These are phyloP conservation scores for Fregata magnificens DNA, from an alignment of 2,113 vertebrate species.

Conservation along the genomic window DNA sequence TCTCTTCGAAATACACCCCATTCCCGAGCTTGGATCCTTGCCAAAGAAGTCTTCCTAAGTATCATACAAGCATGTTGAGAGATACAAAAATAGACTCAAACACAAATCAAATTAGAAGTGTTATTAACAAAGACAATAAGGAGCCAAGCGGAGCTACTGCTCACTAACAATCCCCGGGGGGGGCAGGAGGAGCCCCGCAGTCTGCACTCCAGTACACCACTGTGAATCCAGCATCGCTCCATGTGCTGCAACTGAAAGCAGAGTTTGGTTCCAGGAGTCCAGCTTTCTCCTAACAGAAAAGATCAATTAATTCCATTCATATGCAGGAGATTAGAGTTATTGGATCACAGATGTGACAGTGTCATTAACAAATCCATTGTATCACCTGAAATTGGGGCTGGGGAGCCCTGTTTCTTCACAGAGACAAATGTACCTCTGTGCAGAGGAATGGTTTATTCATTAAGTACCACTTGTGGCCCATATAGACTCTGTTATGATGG, in stretches of 20 bases:
- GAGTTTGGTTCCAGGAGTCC: neutral
- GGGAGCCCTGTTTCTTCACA: neutral
- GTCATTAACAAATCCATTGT: neutral
- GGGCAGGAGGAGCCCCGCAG: neutral
- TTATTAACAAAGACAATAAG: neutral
- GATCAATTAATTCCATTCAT: neutral
- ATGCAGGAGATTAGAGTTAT: neutral
- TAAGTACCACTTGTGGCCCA: neutral
- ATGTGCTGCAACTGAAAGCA: neutral
- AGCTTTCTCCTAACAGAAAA: neutral
- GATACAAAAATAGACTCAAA: neutral
- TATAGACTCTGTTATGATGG: neutral
- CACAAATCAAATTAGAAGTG: conserved; percentile 12
- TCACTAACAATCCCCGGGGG: neutral
- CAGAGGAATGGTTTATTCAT: neutral
- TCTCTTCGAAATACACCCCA: neutral
- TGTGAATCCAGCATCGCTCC: neutral
- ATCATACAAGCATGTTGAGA: neutral
- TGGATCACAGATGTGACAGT: neutral
- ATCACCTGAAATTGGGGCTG: neutral
- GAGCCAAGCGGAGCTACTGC: neutral
- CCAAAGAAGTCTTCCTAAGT: neutral
- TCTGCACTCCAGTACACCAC: neutral
- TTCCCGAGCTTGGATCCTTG: neutral
- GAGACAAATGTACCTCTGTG: neutral